A percentile compares a stretch with the other conserved stretches of the same genome.
Conservation (phyloP, 2,888 invertebrate species). For the Magallana nippona region DNA sequence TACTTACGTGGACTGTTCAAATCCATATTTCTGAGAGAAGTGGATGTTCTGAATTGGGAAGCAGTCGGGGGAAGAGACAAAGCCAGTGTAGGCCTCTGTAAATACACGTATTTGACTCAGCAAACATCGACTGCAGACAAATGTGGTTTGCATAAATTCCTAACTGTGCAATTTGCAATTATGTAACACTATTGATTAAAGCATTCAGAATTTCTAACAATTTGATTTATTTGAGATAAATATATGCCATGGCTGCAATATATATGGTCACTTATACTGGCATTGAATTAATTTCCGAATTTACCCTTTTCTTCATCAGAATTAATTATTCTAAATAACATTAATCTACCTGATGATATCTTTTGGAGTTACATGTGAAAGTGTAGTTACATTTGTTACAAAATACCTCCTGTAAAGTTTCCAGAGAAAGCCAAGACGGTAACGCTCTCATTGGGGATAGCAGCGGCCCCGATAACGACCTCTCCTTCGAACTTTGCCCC, state of each 20-base stretch:
- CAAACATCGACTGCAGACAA: background rate
- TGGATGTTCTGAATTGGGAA: conserved; percentile 63
- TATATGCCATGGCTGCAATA: background rate
- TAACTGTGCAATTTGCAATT: background rate
- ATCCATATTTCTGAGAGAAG: conserved; percentile 62
- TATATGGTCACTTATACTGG: no score
- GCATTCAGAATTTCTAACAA: background rate
- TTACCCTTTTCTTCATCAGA: no score
- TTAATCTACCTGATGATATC: no score
- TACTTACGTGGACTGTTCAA: conserved; percentile 44
- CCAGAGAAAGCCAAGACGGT: conserved; percentile 42
- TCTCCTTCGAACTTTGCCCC: conserved; percentile 45
- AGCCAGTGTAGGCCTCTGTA: conserved; percentile 48
- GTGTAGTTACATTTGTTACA: no score
- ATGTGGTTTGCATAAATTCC: background rate
- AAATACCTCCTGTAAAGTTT: conserved; percentile 42
- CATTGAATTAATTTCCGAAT: no score
- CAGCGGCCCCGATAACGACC: conserved; percentile 45
- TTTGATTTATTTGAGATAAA: no score
- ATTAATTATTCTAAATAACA: no score
- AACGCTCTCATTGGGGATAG: conserved; percentile 43
- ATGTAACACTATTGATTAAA: background rate
- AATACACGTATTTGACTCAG: background rate
- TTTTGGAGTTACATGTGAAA: no score
- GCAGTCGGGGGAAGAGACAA: conserved; percentile 67